Evolutionary conservation across 2,113 vertebrate species (phyloP).

Genomic region (Calidris pugnax): DNA sequence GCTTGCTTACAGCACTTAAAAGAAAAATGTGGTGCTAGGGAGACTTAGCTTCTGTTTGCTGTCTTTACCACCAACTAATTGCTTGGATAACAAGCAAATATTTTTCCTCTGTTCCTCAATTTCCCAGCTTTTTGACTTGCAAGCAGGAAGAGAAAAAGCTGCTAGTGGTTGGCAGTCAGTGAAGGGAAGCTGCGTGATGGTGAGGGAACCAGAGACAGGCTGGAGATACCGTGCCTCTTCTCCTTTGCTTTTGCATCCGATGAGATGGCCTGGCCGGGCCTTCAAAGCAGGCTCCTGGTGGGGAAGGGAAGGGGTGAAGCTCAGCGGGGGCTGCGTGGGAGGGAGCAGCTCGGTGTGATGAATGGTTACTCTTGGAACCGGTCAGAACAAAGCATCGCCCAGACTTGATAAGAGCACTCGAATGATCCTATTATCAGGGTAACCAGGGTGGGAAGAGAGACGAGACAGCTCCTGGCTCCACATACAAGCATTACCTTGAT

Average conservation of each 20-base stretch:
- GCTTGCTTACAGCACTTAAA: constrained; percentile 40
- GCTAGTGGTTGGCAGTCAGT: not conserved
- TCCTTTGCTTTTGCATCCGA: not conserved
- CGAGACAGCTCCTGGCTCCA: not conserved
- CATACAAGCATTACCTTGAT: not conserved
- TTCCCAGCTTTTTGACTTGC: constrained; percentile 17
- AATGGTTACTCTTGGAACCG: not conserved
- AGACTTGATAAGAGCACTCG: not conserved
- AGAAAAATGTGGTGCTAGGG: constrained; percentile 34
- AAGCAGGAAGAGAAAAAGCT: constrained; percentile 9
- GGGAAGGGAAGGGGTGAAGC: not conserved
- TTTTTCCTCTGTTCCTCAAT: constrained; percentile 50
- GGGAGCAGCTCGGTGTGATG: not conserved
- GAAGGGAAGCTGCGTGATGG: not conserved
- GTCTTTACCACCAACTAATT: constrained; percentile 49
- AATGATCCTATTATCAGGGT: constrained; percentile 40
- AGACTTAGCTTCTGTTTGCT: constrained; percentile 45
- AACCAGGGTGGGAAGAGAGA: not conserved
- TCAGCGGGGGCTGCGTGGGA: not conserved
- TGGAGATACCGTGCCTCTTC: not conserved
- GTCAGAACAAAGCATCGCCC: not conserved
- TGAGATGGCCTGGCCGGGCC: not conserved
- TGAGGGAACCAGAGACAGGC: rapidly evolving
- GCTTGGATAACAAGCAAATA: constrained; percentile 52
- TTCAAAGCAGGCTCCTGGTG: not conserved